Base-by-base conservation (phyloP, 2,888 invertebrate species). In the Gisinianus flammeolus region DNA sequence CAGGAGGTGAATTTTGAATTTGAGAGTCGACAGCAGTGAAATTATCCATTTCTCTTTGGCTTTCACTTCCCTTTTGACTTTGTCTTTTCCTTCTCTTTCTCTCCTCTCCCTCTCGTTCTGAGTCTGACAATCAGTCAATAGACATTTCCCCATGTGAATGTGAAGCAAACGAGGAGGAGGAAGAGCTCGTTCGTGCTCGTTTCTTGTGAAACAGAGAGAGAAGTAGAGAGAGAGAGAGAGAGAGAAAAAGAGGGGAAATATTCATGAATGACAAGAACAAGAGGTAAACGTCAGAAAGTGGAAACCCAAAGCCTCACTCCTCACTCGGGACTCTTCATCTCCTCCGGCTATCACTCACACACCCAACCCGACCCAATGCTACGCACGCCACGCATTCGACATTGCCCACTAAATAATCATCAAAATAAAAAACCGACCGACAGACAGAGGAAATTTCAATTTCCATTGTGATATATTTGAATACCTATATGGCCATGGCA, bases 301-400 rank as follows among this genome's bases (percentile, higher is more conserved):
- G 58, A 6, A 58, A 24, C 1, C 58, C 8, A 8, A 58, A 58
- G 24, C 58, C 58, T n/a, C 56, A n/a, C 22, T 56, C 22, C 8
- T n/a, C 16, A 2, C 22, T 58, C 58, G 8, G 8, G 22, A 58
- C 2, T 58, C 58, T 58, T 22, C 16, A 58, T 58, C 58, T 58
- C 58, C 58, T 58, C 58, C n/a, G 58, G 58, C 58, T n/a, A n/a
- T 58, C 58, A 44, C 44, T 44, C 44, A 44, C 44, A 16, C 44
- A 12, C 44, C 22, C 58, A 24, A 19, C 22, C 6, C 58, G n/a
- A 58, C 58, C 22, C 58, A n/a, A n/a, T n/a, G 22, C 58, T 24
- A 2, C 24, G 22, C n/a, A 12, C 56, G 8, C 22, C 56, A 56
- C 56, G 8, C 16, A 5, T n/a, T n/a, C n/a, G n/a, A n/a, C n/a